A percentile compares a stretch with the other conserved stretches of the same genome.
Conservation (phyloP, 2,797 vertebrate genomes). For the Falco rusticolus region DNA sequence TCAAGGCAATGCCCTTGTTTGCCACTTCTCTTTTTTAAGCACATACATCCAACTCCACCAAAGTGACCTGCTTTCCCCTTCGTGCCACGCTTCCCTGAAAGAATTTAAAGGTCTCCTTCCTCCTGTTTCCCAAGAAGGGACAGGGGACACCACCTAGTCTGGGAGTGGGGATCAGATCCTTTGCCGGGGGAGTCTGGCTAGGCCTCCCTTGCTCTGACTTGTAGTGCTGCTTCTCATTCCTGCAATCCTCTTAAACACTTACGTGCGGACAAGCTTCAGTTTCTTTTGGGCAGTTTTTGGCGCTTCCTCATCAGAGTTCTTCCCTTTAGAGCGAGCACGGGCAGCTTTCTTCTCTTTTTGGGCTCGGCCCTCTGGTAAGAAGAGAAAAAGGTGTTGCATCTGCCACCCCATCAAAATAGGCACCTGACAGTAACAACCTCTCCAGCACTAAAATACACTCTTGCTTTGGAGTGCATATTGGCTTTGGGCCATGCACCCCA, state of each 20-base stretch:
- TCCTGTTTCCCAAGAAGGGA: not conserved
- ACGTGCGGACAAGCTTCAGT: conserved; percentile 90
- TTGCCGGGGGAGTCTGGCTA: not conserved
- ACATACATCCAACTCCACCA: not conserved
- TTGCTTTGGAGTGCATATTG: not conserved
- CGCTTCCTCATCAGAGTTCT: conserved; percentile 93
- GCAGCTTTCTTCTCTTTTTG: conserved; percentile 94
- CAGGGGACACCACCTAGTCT: not conserved
- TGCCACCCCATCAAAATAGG: not conserved
- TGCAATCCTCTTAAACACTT: conserved; percentile 40
- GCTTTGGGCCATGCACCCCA: not conserved
- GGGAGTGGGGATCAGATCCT: not conserved
- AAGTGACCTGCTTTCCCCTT: not conserved
- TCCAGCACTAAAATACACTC: not conserved
- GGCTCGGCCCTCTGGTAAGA: conserved; percentile 83
- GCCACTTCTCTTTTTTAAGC: not conserved
- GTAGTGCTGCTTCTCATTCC: not conserved
- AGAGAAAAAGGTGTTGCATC: conserved; percentile 30
- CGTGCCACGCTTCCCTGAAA: not conserved
- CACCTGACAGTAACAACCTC: conserved; percentile 1
- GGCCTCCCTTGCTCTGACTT: not conserved
- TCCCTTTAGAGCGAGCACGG: conserved; percentile 93
- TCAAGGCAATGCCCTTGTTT: not conserved
- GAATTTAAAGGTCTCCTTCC: not conserved
- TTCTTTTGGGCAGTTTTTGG: conserved; percentile 94